phyloP scores from a whole-genome alignment of 1,140 invertebrate genomes.

The honey bee (Apis mellifera) region Amel_HAv3.1 CM009943.2:9595001-9595500 shows the following conservation, averaged over 20 bases:
- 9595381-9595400: constrained; percentile 31
- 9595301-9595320: constrained; percentile 62
- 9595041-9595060: neutral
- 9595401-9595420: neutral
- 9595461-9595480: neutral
- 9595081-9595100: neutral
- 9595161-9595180: constrained; percentile 9
- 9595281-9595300: constrained; percentile 61
- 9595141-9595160: constrained; percentile 46
- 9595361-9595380: constrained; percentile 36
- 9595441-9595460: neutral
- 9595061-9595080: constrained; percentile 23
- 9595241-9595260: constrained; percentile 57
- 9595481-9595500: neutral
- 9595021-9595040: neutral
- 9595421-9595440: neutral
- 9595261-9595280: constrained; percentile 65
- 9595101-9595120: neutral
- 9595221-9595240: neutral
- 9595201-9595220: neutral
- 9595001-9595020: constrained; percentile 39
- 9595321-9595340: constrained; percentile 43
- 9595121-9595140: constrained; percentile 47
- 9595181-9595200: neutral
- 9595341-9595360: constrained; percentile 51